These are phyloP conservation scores for Aptenodytes forsteri DNA, from an alignment of 2,113 vertebrate species.

Conservation along the genomic window DNA sequence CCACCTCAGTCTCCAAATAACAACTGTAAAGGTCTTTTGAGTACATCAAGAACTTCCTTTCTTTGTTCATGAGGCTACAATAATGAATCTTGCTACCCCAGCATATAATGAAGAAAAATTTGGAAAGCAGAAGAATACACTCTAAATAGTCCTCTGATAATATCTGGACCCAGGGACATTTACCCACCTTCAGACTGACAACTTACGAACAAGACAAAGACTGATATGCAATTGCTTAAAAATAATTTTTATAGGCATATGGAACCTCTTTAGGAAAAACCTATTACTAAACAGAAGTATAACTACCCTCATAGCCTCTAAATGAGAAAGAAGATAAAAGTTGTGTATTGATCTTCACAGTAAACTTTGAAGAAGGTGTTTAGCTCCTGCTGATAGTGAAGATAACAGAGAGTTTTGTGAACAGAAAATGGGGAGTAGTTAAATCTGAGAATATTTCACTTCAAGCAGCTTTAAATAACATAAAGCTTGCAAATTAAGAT, in stretches of 20 bases:
- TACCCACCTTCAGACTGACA: not conserved
- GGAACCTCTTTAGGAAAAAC: not conserved
- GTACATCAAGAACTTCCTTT: not conserved
- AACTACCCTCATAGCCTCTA: not conserved
- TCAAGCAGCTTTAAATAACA: conserved; percentile 43
- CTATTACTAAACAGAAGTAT: not conserved
- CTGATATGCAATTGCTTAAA: not conserved
- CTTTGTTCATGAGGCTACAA: not conserved
- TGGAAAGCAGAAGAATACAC: not conserved
- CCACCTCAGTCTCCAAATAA: not conserved
- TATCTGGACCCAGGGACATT: not conserved
- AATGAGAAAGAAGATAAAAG: conserved; percentile 23
- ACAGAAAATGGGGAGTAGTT: not conserved
- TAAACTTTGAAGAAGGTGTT: conserved; percentile 38
- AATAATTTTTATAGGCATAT: not conserved
- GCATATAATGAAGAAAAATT: not conserved
- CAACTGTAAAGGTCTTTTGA: not conserved
- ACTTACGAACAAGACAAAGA: not conserved
- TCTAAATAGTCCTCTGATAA: not conserved
- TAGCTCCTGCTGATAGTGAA: not conserved
- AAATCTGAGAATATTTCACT: conserved; percentile 5
- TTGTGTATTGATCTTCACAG: conserved; percentile 18
- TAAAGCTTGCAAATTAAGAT: conserved; percentile 1
- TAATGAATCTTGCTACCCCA: not conserved
- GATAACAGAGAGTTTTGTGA: conserved; percentile 25